Evolutionary conservation across 1,140 invertebrate genomes (phyloP).

Genomic region (Capitella teleta): DNA sequence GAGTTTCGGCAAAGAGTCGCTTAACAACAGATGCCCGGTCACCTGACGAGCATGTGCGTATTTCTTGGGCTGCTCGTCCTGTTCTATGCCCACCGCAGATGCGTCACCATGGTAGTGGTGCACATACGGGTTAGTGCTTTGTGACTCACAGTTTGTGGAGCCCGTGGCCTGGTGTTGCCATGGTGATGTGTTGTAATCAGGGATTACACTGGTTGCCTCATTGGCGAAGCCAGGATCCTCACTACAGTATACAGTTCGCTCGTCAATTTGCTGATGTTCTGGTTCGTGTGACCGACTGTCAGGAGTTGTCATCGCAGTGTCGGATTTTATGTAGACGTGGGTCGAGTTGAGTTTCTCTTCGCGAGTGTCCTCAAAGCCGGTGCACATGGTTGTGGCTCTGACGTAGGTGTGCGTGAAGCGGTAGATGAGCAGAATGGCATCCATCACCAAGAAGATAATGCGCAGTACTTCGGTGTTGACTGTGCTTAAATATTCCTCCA

Average conservation of each 20-base stretch:
- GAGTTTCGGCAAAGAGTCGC: slow-evolving; percentile 5
- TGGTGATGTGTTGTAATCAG: not conserved
- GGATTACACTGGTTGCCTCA: too few species aligned
- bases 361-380: slow-evolving; percentile 6
- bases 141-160: not conserved
- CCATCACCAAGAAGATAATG: slow-evolving; percentile 9
- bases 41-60: too few species aligned
- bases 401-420: slow-evolving; percentile 8
- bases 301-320: not conserved
- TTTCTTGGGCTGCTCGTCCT: too few species aligned
- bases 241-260: not conserved
- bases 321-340: slow-evolving; percentile 1
- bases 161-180: not conserved
- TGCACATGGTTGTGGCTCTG: not conserved
- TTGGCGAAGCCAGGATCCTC: slow-evolving; percentile 1
- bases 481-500: not conserved
- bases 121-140: not conserved
- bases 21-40: not conserved
- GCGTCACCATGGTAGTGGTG: too few species aligned
- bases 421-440: slow-evolving; percentile 11
- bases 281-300: not conserved
- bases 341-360: not conserved
- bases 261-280: not conserved
- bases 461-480: slow-evolving; percentile 3
- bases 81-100: too few species aligned